Evolutionary conservation across 2,888 invertebrate genomes (phyloP).

Genomic region (Criorhina ranunculi): DNA sequence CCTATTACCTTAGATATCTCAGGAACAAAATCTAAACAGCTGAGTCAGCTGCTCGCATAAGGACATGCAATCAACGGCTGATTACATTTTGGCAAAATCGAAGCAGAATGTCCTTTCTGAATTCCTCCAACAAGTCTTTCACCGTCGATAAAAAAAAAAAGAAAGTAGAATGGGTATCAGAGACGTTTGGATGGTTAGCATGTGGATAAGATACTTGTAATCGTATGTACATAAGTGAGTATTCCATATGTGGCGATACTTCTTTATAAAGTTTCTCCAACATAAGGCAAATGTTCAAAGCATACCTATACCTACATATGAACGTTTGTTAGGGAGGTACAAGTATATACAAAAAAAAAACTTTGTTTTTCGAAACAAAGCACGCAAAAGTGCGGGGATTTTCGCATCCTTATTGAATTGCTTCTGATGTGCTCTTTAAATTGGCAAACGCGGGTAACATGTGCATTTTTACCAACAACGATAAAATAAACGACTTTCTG

Average conservation of each 20-base stretch:
- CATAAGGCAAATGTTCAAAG: background rate
- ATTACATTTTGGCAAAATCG: constrained; percentile 72
- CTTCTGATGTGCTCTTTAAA: constrained; percentile 47
- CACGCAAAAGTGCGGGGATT: constrained; percentile 55
- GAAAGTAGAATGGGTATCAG: constrained; percentile 37
- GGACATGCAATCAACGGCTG: constrained; percentile 70
- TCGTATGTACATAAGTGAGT: constrained; percentile 30
- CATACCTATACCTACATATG: constrained; percentile 2
- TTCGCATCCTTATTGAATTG: constrained; percentile 67
- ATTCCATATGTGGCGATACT: constrained; percentile 37
- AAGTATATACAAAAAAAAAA: background rate
- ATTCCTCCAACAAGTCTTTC: constrained; percentile 17
- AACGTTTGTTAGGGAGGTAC: background rate
- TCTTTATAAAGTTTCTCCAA: constrained; percentile 42
- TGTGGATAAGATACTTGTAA: constrained; percentile 46
- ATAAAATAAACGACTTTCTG: constrained; percentile 70
- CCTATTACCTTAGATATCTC: constrained; percentile 69
- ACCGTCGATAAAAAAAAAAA: constrained; percentile 16
- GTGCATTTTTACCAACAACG: constrained; percentile 69
- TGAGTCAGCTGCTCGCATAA: constrained; percentile 71
- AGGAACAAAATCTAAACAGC: constrained; percentile 69
- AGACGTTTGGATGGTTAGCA: constrained; percentile 37
- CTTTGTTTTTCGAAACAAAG: constrained; percentile 17
- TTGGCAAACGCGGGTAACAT: constrained; percentile 63
- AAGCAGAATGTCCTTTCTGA: constrained; percentile 49